These are phyloP conservation scores for Urocolius indicus DNA, from an alignment of 2,113 vertebrate species.

Conservation along the genomic window DNA sequence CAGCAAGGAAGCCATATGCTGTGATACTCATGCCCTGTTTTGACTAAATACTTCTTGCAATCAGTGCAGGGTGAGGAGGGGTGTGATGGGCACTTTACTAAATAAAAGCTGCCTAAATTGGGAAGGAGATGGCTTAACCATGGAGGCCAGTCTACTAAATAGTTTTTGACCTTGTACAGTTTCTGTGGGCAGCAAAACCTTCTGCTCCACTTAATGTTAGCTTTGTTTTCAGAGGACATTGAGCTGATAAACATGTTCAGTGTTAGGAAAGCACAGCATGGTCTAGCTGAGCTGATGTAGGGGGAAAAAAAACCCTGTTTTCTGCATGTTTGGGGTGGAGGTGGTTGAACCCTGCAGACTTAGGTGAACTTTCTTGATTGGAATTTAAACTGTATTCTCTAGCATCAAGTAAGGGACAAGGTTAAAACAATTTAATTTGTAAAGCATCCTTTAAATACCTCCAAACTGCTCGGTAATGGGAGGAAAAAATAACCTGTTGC, in stretches of 20 bases:
- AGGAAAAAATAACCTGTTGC: neutral
- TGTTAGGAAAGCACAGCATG: neutral
- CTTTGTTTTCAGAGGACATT: neutral
- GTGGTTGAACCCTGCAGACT: neutral
- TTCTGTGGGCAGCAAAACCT: neutral
- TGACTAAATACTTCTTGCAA: neutral
- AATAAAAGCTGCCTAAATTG: neutral
- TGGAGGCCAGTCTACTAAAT: neutral
- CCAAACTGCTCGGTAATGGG: neutral
- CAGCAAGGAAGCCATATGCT: neutral
- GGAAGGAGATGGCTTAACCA: neutral
- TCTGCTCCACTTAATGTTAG: neutral
- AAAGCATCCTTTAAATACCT: neutral
- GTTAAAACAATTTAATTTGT: neutral
- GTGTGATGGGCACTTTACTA: neutral
- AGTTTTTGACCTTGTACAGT: neutral
- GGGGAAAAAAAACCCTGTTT: neutral
- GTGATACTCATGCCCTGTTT: neutral
- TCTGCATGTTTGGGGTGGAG: rapidly evolving
- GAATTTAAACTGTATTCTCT: neutral
- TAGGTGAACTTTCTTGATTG: neutral
- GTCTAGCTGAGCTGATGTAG: neutral
- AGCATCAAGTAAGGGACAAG: neutral
- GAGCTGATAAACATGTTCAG: no score
- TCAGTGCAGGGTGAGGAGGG: neutral